A percentile compares a stretch with the other conserved stretches of the same genome.
phyloP scores from a whole-genome alignment of 2,888 invertebrate genomes.

The Bugula neritina region DNA sequence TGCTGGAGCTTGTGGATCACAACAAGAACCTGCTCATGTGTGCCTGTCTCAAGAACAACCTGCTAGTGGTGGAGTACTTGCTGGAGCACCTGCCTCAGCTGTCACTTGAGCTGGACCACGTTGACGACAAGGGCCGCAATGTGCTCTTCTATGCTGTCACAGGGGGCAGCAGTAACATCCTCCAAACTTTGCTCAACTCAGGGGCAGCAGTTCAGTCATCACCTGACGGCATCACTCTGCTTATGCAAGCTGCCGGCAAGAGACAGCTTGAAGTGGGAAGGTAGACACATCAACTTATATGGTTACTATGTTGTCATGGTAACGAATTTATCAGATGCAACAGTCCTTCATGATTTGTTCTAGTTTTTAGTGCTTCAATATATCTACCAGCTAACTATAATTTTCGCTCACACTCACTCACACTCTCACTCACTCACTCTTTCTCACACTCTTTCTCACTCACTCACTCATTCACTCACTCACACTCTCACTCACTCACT shows the following conservation, averaged over 20 bases:
- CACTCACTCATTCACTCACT: no score
- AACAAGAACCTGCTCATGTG: conserved; percentile 22
- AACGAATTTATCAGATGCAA: no score
- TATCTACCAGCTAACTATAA: no score
- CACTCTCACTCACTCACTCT: no score
- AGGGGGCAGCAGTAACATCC: conserved; percentile 31
- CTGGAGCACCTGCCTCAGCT: conserved; percentile 1
- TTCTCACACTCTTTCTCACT: no score
- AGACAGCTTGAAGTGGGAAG: conserved; percentile 30
- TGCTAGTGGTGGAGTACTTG: background rate
- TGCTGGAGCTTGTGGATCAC: conserved; percentile 1
- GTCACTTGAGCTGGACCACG: conserved; percentile 18
- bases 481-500: no score
- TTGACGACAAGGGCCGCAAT: conserved; percentile 33
- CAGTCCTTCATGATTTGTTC: no score
- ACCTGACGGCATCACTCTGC: conserved; percentile 30
- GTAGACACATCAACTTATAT: background rate
- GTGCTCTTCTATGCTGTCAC: conserved; percentile 33
- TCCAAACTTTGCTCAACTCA: conserved; percentile 29
- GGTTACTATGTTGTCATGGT: no score
- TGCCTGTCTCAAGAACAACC: conserved; percentile 22
- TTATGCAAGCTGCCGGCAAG: conserved; percentile 33
- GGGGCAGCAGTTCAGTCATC: conserved; percentile 30
- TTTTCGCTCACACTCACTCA: no score
- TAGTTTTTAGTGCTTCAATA: no score